Evolutionary conservation across 2,797 vertebrate species (phyloP).

Genomic region (Nannoperca obscura): DNA sequence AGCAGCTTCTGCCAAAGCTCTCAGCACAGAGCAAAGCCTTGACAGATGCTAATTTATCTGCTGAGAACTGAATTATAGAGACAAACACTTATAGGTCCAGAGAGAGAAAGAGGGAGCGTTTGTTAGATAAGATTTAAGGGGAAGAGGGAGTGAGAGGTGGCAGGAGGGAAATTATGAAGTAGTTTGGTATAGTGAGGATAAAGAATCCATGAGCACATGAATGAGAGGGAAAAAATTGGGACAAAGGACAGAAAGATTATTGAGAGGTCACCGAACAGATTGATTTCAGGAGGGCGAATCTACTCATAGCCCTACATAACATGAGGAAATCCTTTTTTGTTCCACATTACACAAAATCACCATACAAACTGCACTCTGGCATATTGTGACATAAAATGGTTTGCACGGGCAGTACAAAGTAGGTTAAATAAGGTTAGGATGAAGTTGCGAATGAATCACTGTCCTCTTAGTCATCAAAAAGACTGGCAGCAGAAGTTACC

Average conservation of each 20-base stretch:
- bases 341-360: slow-evolving; percentile 14
- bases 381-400: slow-evolving; percentile 5
- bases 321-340: not conserved
- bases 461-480: slow-evolving; percentile 6
- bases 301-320: not conserved
- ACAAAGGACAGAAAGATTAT: slow-evolving; percentile 37
- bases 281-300: slow-evolving; percentile 22
- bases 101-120: slow-evolving; percentile 31
- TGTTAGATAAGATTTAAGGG: slow-evolving; percentile 41
- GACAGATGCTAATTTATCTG: slow-evolving; percentile 75
- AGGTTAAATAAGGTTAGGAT: not conserved
- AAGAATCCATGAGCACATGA: slow-evolving; percentile 12
- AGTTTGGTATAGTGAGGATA: not conserved
- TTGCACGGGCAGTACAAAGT: not conserved
- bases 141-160: slow-evolving; percentile 13
- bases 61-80: slow-evolving; percentile 69
- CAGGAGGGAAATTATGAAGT: slow-evolving; percentile 15
- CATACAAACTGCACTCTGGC: slow-evolving; percentile 3
- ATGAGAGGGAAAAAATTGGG: slow-evolving; percentile 10
- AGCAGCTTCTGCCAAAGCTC: slow-evolving; percentile 59
- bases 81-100: slow-evolving; percentile 46
- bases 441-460: slow-evolving; percentile 6
- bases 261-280: slow-evolving; percentile 21
- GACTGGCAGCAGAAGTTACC: slow-evolving; percentile 3
- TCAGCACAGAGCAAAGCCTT: slow-evolving; percentile 45